A percentile compares a stretch with the other conserved stretches of the same genome.
These are phyloP conservation scores for Brachyalestes nurse DNA, from an alignment of 2,797 vertebrate species.

Conservation along the genomic window DNA sequence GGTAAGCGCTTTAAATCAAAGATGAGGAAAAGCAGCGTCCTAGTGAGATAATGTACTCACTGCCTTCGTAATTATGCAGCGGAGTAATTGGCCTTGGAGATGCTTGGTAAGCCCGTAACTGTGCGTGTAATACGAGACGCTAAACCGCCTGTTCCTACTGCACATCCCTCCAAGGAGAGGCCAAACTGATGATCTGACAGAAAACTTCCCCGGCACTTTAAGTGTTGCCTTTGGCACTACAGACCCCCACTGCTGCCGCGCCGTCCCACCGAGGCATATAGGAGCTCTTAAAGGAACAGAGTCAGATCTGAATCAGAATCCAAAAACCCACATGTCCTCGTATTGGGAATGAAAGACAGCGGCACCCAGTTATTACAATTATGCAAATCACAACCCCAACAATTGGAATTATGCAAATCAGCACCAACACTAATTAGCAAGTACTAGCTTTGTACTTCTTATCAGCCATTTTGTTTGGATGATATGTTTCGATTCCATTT, in stretches of 20 bases:
- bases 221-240: conserved; percentile 46
- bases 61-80: not conserved
- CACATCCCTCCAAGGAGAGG: conserved; percentile 17
- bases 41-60: not conserved
- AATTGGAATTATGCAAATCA: conserved; percentile 21
- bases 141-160: not conserved
- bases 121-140: not conserved
- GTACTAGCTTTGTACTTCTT: conserved; percentile 6
- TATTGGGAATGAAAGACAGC: conserved; percentile 8
- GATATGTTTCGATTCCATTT: conserved; percentile 21
- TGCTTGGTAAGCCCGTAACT: conserved; percentile 22
- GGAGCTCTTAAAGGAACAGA: not conserved
- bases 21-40: conserved; percentile 12
- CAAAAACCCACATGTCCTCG: not conserved
- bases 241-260: conserved; percentile 22
- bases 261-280: not conserved
- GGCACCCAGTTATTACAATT: not conserved
- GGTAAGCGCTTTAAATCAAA: conserved; percentile 21
- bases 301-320: not conserved
- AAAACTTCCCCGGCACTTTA: conserved; percentile 43
- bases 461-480: conserved; percentile 23
- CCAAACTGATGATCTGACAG: conserved; percentile 69
- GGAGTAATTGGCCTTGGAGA: conserved; percentile 38
- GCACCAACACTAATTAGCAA: not conserved
- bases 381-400: conserved; percentile 5